Conservation (phyloP, 1,140 invertebrate species). For the Brachionus paranguensis region DNA sequence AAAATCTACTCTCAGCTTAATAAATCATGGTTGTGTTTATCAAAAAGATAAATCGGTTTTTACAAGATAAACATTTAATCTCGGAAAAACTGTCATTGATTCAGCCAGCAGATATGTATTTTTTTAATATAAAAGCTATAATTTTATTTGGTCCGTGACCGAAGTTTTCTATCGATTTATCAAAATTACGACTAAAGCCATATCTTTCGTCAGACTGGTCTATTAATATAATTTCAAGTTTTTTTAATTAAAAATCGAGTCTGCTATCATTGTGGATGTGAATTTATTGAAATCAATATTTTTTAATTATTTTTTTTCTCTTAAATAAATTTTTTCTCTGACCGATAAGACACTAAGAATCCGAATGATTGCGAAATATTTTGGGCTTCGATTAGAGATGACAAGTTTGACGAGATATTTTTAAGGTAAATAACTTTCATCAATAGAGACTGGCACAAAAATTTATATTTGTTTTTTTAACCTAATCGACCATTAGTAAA, state of each 20-base stretch:
- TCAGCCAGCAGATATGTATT: not conserved
- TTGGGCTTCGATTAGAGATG: not conserved
- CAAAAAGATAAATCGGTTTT: not conserved
- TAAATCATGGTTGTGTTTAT: conserved; percentile 16
- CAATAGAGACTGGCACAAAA: not conserved
- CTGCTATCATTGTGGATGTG: not conserved
- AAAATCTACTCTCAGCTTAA: not conserved
- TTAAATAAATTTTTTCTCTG: not conserved
- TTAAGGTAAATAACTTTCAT: not conserved
- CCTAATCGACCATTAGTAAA: not conserved
- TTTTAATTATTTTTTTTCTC: not conserved
- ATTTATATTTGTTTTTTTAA: not conserved
- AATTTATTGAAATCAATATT: conserved; percentile 20
- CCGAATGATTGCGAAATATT: not conserved
- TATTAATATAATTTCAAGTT: conserved; percentile 22
- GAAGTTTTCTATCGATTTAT: conserved; percentile 25
- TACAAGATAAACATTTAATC: conserved; percentile 27
- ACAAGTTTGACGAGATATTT: not conserved
- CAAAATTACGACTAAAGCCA: conserved; percentile 7
- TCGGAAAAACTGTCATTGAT: not conserved
- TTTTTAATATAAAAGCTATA: not conserved
- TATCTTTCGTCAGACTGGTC: not conserved
- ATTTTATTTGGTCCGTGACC: not conserved
- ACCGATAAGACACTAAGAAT: not conserved
- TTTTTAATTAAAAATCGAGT: conserved; percentile 25